Evolutionary conservation across 2,888 invertebrate genomes (phyloP).

Genomic region (Lordiphosa andalusiaca): DNA sequence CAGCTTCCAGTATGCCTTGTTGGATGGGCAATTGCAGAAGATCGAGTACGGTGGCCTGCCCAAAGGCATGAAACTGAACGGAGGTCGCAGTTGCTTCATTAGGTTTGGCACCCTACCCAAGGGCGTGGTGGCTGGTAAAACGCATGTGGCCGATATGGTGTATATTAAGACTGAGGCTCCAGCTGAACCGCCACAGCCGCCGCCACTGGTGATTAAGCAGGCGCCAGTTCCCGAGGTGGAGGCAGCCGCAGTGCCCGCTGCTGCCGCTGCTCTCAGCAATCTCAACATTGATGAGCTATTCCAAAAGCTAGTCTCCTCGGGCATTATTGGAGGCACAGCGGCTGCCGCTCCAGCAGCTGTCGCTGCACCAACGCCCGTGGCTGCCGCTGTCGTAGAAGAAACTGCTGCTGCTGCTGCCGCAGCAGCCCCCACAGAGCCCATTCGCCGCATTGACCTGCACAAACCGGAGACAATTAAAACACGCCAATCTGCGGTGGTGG

Average conservation of each 20-base stretch:
- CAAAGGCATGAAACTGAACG: slow-evolving; percentile 87
- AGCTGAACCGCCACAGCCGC: slow-evolving; percentile 52
- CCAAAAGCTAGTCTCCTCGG: slow-evolving; percentile 91
- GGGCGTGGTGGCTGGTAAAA: slow-evolving; percentile 86
- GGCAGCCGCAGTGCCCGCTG: slow-evolving; percentile 12
- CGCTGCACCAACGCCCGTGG: slow-evolving; percentile 1
- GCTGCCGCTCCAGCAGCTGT: slow-evolving; percentile 22
- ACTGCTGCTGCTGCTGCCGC: slow-evolving; percentile 3
- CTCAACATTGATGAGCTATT: slow-evolving; percentile 90
- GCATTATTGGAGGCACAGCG: slow-evolving; percentile 83
- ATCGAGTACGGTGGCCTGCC: slow-evolving; percentile 92
- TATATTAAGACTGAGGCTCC: slow-evolving; percentile 81
- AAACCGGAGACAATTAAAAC: slow-evolving; percentile 88
- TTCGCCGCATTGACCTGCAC: slow-evolving; percentile 85
- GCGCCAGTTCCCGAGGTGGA: slow-evolving; percentile 15
- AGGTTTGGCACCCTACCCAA: slow-evolving; percentile 90
- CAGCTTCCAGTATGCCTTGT: slow-evolving; percentile 86
- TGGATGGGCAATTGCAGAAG: slow-evolving; percentile 89
- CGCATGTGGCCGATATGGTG: slow-evolving; percentile 88
- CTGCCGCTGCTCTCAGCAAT: slow-evolving; percentile 70
- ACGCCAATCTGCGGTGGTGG: slow-evolving; percentile 87
- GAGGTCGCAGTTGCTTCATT: slow-evolving; percentile 88
- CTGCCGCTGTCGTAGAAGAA: slow-evolving; percentile 5
- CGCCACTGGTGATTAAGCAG: slow-evolving; percentile 34
- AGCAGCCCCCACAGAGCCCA: slow-evolving; percentile 57